These are phyloP conservation scores for Embidobia sp. DNA, from an alignment of 2,888 invertebrate genomes.

Conservation along the genomic window DNA sequence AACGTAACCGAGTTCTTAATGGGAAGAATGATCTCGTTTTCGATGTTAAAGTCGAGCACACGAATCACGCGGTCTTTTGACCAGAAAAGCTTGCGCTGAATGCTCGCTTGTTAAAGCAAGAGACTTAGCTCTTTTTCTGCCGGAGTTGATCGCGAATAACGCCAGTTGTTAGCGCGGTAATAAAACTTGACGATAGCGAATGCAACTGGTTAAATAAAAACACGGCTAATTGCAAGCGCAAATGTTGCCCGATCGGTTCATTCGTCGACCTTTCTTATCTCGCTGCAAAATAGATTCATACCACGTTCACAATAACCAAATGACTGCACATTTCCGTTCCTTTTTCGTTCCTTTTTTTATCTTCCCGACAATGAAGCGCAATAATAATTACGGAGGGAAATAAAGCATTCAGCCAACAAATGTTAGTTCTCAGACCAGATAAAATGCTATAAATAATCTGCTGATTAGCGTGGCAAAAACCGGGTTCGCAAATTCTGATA, in stretches of 20 bases:
- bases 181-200: constrained; percentile 53
- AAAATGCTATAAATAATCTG: too few species aligned
- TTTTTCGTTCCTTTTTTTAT: constrained; percentile 8
- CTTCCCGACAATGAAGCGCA: constrained; percentile 2
- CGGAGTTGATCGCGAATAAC: constrained; percentile 45
- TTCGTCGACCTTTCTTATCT: constrained; percentile 74
- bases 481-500: too few species aligned
- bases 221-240: constrained; percentile 73
- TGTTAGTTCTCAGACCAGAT: too few species aligned
- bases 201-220: constrained; percentile 71
- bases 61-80: constrained; percentile 16
- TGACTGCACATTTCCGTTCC: constrained; percentile 21
- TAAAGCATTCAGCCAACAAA: background rate
- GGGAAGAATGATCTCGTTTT: constrained; percentile 17
- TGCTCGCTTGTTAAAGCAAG: constrained; percentile 36
- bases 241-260: constrained; percentile 62
- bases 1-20: background rate
- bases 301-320: constrained; percentile 65
- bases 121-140: constrained; percentile 23
- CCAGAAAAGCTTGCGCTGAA: constrained; percentile 21
- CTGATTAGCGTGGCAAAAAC: too few species aligned
- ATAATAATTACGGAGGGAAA: constrained; percentile 20
- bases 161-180: constrained; percentile 41
- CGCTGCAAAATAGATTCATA: constrained; percentile 70
- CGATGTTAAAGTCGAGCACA: constrained; percentile 26